Conservation (phyloP, 1,140 invertebrate genomes). For the Bombus affinis region DNA sequence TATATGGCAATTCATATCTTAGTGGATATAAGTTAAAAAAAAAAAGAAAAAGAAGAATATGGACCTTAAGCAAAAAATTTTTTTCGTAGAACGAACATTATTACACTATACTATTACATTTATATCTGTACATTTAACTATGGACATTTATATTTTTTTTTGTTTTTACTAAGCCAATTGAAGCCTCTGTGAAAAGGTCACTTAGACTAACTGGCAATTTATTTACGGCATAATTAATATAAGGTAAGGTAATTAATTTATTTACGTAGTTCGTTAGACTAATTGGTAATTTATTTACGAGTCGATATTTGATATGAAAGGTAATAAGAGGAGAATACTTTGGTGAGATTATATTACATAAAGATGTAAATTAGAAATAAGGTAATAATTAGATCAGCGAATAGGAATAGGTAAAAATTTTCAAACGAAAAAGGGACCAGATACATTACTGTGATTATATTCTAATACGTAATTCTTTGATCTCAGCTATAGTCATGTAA, state of each 20-base stretch:
- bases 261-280: background rate
- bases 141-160: too few relatives aligned
- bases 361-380: background rate
- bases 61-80: too few relatives aligned
- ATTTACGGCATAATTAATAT: too few relatives aligned
- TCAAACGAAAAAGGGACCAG: background rate
- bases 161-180: too few relatives aligned
- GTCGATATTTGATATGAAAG: background rate
- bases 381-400: background rate
- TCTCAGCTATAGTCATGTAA: conserved; percentile 48
- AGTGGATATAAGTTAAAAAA: too few relatives aligned
- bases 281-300: background rate
- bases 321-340: background rate
- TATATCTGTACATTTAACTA: too few relatives aligned
- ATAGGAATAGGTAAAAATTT: background rate
- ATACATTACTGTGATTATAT: background rate
- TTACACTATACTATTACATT: too few relatives aligned
- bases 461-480: background rate
- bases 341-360: background rate
- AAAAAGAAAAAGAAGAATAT: too few relatives aligned
- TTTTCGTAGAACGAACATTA: too few relatives aligned
- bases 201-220: too few relatives aligned
- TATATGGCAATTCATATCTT: too few relatives aligned
- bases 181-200: too few relatives aligned
- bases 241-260: background rate